Evolutionary conservation across 2,113 vertebrate genomes (phyloP).

Genomic region (Callocephalon fimbriatum): DNA sequence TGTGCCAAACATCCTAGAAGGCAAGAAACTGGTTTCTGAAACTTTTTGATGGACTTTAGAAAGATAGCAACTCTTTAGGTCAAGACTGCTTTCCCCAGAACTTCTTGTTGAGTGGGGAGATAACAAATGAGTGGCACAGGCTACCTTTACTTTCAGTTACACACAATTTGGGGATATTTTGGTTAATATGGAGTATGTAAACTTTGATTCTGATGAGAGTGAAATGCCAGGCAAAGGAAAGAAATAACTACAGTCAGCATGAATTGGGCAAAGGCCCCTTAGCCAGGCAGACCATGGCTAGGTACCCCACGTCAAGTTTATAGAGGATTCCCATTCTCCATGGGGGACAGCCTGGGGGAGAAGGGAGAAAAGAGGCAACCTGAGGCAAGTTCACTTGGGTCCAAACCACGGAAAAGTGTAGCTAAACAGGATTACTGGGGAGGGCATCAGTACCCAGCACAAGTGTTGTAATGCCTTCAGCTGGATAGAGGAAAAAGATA

Average conservation of each 20-base stretch:
- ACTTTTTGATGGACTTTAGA: neutral
- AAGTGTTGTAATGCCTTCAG: neutral
- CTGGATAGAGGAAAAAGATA: neutral
- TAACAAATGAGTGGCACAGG: neutral
- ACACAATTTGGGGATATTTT: neutral
- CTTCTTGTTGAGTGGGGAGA: neutral
- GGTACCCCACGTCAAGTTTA: rapidly evolving
- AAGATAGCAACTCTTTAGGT: neutral
- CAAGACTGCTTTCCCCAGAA: neutral
- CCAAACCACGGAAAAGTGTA: neutral
- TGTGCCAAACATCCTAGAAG: neutral
- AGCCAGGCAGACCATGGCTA: neutral
- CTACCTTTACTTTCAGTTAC: neutral
- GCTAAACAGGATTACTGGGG: neutral
- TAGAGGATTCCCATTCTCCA: neutral
- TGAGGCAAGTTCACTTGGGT: neutral
- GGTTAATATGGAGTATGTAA: neutral
- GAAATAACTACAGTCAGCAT: neutral
- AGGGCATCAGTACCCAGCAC: neutral
- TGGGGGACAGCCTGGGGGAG: neutral
- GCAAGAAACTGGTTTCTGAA: neutral
- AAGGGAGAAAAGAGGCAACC: neutral
- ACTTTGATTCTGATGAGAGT: neutral
- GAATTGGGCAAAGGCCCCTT: neutral
- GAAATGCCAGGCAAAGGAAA: neutral